phyloP scores from a whole-genome alignment of 2,888 invertebrate species.

The Lepidochrysops patricia region DNA sequence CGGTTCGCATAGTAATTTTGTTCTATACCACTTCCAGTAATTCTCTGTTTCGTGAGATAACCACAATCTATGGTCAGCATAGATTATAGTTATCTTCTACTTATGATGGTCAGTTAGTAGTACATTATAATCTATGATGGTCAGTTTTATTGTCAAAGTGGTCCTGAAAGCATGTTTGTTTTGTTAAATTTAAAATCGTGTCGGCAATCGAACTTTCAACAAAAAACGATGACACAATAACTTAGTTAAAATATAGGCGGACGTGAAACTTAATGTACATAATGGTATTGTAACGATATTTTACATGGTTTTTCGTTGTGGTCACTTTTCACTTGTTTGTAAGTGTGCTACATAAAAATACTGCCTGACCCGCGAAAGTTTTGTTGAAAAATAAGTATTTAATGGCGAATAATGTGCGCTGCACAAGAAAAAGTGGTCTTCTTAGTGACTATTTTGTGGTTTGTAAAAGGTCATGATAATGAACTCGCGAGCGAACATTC shows the following conservation, averaged over 20 bases:
- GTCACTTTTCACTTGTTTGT: constrained; percentile 7
- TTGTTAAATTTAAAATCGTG: neutral
- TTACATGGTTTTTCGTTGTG: neutral
- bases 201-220: neutral
- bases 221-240: neutral
- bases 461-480: constrained; percentile 41
- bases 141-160: neutral
- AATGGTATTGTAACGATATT: neutral
- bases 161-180: neutral
- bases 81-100: no score
- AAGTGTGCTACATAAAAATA: constrained; percentile 49
- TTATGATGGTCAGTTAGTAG: no score
- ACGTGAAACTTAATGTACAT: neutral
- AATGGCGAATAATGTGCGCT: constrained; percentile 44
- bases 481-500: constrained; percentile 51
- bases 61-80: no score
- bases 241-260: neutral
- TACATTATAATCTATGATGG: no score
- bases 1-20: no score
- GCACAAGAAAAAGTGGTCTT: constrained; percentile 39
- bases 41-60: no score
- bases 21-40: no score
- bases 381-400: constrained; percentile 36
- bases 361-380: constrained; percentile 47
- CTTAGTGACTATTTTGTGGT: constrained; percentile 39